These are phyloP conservation scores for Nothocercus julius DNA, from an alignment of 2,113 vertebrate genomes.

Conservation along the genomic window DNA sequence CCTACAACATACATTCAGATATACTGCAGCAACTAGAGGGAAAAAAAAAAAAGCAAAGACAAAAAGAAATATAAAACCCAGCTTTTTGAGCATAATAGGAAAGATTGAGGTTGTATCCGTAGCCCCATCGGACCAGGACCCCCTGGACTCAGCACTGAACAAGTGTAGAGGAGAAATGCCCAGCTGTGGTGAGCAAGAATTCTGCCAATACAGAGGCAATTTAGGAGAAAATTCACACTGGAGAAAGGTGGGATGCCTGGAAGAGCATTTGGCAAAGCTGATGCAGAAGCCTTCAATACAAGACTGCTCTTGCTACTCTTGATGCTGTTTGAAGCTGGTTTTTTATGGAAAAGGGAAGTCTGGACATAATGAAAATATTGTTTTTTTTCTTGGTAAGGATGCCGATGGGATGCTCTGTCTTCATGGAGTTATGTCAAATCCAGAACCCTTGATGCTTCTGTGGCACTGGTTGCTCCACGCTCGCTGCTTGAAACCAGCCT, in stretches of 20 bases:
- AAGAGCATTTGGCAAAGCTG: background rate
- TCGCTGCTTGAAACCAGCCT: background rate
- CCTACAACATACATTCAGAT: fast-evolving
- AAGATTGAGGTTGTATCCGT: background rate
- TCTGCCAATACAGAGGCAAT: background rate
- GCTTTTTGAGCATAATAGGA: background rate
- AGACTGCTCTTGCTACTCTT: background rate
- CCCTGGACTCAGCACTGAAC: background rate
- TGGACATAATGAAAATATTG: background rate
- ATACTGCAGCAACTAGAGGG: background rate
- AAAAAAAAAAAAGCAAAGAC: no score
- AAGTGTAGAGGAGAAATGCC: fast-evolving
- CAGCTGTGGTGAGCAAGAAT: fast-evolving
- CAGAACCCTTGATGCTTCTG: background rate
- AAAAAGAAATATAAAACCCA: background rate
- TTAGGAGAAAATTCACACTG: background rate
- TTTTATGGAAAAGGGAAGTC: background rate
- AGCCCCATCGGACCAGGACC: background rate
- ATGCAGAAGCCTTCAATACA: no score
- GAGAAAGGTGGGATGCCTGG: background rate
- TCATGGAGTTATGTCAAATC: background rate
- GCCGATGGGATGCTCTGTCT: background rate
- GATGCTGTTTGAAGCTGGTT: background rate
- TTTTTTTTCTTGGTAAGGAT: background rate
- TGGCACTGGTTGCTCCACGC: background rate